phyloP scores from a whole-genome alignment of 2,113 vertebrate species.

The Syngnathus scovelli region DNA sequence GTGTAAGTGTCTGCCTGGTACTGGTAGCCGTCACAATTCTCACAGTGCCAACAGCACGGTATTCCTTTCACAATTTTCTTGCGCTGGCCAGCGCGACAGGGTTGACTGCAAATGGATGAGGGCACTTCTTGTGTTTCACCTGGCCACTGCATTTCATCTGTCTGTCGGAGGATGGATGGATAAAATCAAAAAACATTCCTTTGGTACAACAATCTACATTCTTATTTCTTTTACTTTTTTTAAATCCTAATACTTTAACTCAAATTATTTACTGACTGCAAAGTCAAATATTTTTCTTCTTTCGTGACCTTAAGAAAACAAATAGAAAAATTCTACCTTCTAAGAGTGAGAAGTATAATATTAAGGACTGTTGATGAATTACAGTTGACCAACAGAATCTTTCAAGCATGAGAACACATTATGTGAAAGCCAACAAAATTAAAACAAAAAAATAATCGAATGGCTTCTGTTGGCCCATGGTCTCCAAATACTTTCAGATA shows the following conservation, averaged over 20 bases:
- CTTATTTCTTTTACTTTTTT: background rate
- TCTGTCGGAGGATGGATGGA: constrained; percentile 58
- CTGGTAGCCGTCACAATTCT: constrained; percentile 92
- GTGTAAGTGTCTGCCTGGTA: constrained; percentile 88
- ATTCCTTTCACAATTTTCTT: constrained; percentile 94
- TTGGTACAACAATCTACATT: background rate
- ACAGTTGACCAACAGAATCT: background rate
- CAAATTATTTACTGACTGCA: background rate
- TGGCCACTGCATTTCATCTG: constrained; percentile 84
- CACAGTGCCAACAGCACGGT: constrained; percentile 94
- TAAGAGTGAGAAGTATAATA: background rate
- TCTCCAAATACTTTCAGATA: background rate
- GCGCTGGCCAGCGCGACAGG: constrained; percentile 84
- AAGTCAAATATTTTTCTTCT: too few relatives aligned
- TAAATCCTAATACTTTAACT: background rate
- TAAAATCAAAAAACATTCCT: background rate
- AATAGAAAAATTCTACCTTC: too few relatives aligned
- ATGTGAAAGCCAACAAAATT: background rate
- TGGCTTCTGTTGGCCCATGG: background rate
- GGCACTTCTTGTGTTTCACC: constrained; percentile 76
- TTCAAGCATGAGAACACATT: background rate
- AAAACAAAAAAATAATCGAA: background rate
- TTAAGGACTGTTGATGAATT: background rate
- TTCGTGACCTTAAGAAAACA: background rate
- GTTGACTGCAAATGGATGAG: constrained; percentile 89